A percentile compares a stretch with the other conserved stretches of the same genome.
Conservation (phyloP, 2,797 vertebrate genomes). For the Paedocypris micromegethes region DNA sequence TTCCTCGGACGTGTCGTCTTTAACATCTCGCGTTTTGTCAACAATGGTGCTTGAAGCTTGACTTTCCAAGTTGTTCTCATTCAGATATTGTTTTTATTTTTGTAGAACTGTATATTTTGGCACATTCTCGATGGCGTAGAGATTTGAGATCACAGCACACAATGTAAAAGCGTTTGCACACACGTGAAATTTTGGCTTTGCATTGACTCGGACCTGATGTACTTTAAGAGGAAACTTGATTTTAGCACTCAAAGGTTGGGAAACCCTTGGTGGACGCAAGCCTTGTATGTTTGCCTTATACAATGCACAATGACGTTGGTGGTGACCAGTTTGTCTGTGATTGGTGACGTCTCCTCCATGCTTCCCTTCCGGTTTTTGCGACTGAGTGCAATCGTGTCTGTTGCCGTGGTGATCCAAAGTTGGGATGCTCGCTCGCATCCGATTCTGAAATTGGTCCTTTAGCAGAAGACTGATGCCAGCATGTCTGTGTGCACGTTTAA, state of each 20-base stretch:
- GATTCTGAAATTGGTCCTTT: too few relatives aligned
- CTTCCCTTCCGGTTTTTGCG: conserved; percentile 55
- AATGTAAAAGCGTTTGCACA: conserved; percentile 37
- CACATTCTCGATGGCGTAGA: conserved; percentile 6
- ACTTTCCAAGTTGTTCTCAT: too few relatives aligned
- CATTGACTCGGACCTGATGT: conserved; percentile 4
- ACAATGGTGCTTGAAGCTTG: too few relatives aligned
- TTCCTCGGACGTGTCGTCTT: too few relatives aligned
- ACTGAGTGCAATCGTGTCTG: conserved; percentile 42
- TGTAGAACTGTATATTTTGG: not conserved
- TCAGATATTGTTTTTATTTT: not conserved
- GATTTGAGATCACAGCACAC: conserved; percentile 32
- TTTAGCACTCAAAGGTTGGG: conserved; percentile 55
- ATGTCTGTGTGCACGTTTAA: too few relatives aligned
- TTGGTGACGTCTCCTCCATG: conserved; percentile 63
- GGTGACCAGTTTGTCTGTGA: conserved; percentile 52
- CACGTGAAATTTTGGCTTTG: conserved; percentile 23
- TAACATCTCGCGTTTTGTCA: too few relatives aligned
- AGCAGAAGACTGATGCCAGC: too few relatives aligned
- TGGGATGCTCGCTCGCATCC: not conserved
- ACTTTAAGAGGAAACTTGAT: not conserved
- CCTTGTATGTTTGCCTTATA: conserved; percentile 94
- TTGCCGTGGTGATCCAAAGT: conserved; percentile 20
- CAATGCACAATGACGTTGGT: conserved; percentile 81
- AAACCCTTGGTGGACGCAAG: conserved; percentile 76